These are phyloP conservation scores for Rhadinocentrus ornatus DNA, from an alignment of 2,797 vertebrate genomes.

Conservation along the genomic window DNA sequence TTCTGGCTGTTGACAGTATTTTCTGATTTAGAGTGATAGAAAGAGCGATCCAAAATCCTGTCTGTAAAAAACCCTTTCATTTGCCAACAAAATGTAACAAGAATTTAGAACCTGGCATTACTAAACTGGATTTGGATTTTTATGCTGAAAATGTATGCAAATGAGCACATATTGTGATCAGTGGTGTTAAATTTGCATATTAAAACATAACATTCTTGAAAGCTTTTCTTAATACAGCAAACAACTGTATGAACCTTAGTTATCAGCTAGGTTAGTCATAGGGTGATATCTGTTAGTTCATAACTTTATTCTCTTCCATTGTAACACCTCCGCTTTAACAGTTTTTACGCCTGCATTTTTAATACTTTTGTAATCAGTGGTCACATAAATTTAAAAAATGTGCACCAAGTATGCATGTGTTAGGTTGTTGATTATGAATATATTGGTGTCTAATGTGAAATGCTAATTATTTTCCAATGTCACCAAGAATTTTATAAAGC, in stretches of 20 bases:
- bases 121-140: neutral
- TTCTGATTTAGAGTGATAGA: slow-evolving; percentile 3
- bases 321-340: neutral
- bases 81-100: slow-evolving; percentile 14
- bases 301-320: neutral
- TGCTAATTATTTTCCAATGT: neutral
- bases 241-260: neutral
- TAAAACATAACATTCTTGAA: neutral
- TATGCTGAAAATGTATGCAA: slow-evolving; percentile 10
- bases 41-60: neutral
- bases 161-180: slow-evolving; percentile 1
- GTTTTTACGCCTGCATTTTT: neutral
- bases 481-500: neutral
- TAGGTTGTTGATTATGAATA: neutral
- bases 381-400: neutral
- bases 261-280: neutral
- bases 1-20: slow-evolving; percentile 3
- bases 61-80: slow-evolving; percentile 12
- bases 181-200: slow-evolving; percentile 4
- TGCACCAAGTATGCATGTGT: neutral
- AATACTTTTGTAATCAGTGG: neutral
- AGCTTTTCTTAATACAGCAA: neutral
- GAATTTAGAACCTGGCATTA: slow-evolving; percentile 1
- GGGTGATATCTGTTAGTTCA: neutral
- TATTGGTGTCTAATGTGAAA: neutral